phyloP scores from a whole-genome alignment of 2,797 vertebrate genomes.

The Luscinia megarhynchos region DNA sequence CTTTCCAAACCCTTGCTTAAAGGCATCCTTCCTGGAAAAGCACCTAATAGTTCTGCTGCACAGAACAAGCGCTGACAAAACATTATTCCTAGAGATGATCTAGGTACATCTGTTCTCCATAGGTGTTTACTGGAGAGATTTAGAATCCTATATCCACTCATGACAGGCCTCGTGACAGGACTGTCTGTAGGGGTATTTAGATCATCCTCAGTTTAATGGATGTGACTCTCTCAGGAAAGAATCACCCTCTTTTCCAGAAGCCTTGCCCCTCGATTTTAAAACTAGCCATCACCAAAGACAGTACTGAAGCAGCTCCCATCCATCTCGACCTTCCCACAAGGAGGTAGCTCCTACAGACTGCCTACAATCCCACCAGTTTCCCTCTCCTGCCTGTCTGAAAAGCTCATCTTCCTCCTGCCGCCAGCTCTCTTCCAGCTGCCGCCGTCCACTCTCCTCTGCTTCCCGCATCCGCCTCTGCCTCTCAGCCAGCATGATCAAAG shows the following conservation, averaged over 20 bases:
- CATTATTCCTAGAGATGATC: neutral
- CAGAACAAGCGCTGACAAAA: neutral
- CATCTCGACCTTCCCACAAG: neutral
- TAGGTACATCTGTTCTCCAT: neutral
- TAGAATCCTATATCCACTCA: neutral
- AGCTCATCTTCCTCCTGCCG: conserved; percentile 88
- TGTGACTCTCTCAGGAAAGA: neutral
- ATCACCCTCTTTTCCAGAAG: neutral
- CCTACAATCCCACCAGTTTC: neutral
- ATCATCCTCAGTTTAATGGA: neutral
- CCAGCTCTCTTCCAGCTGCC: conserved; percentile 86
- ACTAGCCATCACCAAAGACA: neutral
- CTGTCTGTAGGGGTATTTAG: neutral
- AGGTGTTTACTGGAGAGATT: neutral
- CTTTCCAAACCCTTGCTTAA: neutral
- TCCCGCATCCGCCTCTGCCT: conserved; percentile 86
- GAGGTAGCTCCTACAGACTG: neutral
- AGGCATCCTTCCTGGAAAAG: neutral
- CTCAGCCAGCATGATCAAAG: conserved; percentile 88
- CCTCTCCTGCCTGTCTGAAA: conserved; percentile 86
- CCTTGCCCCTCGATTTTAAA: neutral
- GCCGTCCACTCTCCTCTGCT: conserved; percentile 90
- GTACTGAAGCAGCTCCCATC: neutral
- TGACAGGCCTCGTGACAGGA: neutral
- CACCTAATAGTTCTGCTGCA: neutral